Percentiles rank a stretch among this genome's conserved stretches.
Conservation (phyloP, 1,140 invertebrate genomes). For the Papilio glaucus region DNA sequence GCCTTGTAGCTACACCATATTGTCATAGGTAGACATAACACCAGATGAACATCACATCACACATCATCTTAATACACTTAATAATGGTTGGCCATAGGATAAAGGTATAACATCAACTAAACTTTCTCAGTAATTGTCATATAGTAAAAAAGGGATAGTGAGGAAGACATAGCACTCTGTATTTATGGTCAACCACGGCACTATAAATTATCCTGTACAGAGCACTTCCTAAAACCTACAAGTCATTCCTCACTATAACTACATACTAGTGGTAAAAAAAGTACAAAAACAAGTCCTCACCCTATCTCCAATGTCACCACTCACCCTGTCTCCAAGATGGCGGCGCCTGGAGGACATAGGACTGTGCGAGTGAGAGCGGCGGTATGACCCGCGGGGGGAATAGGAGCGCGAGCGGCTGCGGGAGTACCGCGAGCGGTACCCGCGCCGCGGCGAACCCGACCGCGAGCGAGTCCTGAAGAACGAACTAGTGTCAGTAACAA, state of each 20-base stretch:
- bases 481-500: background rate
- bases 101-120: background rate
- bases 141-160: background rate
- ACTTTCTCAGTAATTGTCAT: background rate
- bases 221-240: background rate
- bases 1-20: no score
- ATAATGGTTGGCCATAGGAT: no score
- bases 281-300: slow-evolving; percentile 26
- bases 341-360: slow-evolving; percentile 80
- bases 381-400: slow-evolving; percentile 75
- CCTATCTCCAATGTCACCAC: slow-evolving; percentile 46
- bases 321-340: slow-evolving; percentile 79
- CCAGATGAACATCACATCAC: no score
- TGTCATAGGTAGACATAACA: no score
- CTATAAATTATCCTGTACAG: background rate
- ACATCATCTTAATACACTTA: no score
- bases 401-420: slow-evolving; percentile 76
- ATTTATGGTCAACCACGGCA: background rate
- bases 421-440: slow-evolving; percentile 72
- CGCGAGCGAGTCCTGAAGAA: slow-evolving; percentile 67
- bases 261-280: slow-evolving; percentile 7
- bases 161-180: slow-evolving; percentile 1
- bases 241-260: slow-evolving; percentile 6
- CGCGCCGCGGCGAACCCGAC: slow-evolving; percentile 67
- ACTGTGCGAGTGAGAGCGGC: slow-evolving; percentile 77